Evolutionary conservation across 2,888 invertebrate genomes (phyloP).

Genomic region (Caenorhabditis sp.): DNA sequence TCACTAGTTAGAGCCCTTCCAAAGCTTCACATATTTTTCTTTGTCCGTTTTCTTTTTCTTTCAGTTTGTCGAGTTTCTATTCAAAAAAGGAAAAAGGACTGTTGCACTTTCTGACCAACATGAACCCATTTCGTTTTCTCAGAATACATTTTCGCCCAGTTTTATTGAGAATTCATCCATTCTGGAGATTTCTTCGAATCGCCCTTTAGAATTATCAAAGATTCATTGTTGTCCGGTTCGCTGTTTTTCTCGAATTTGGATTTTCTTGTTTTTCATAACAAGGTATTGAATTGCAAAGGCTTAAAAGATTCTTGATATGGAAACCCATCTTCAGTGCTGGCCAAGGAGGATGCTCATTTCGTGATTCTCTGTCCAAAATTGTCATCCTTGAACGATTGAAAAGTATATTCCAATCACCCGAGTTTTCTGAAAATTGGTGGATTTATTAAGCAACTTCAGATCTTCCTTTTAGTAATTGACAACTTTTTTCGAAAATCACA

Average conservation of each 20-base stretch:
- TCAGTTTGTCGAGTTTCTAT: not conserved
- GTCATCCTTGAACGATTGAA: no score
- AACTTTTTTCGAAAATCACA: no score
- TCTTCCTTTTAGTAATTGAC: no score
- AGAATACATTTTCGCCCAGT: not conserved
- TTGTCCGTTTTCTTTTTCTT: not conserved
- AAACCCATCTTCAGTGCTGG: no score
- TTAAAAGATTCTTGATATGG: not conserved
- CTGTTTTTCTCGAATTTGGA: not conserved
- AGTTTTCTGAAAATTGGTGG: no score
- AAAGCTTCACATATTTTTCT: slow-evolving; percentile 1
- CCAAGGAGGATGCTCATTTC: no score
- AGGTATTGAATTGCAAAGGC: not conserved
- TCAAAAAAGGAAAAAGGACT: not conserved
- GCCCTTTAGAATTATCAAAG: not conserved
- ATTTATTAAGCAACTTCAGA: no score
- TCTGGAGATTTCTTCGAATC: not conserved
- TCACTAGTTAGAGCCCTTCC: slow-evolving; percentile 5
- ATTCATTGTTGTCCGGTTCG: not conserved
- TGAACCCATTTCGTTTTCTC: not conserved
- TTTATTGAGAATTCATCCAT: not conserved
- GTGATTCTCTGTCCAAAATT: no score
- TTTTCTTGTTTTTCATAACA: slow-evolving; percentile 3
- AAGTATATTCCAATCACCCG: no score
- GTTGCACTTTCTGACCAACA: not conserved